phyloP scores from a whole-genome alignment of 2,888 invertebrate species.

The Xestoiulus laeticollis region DNA sequence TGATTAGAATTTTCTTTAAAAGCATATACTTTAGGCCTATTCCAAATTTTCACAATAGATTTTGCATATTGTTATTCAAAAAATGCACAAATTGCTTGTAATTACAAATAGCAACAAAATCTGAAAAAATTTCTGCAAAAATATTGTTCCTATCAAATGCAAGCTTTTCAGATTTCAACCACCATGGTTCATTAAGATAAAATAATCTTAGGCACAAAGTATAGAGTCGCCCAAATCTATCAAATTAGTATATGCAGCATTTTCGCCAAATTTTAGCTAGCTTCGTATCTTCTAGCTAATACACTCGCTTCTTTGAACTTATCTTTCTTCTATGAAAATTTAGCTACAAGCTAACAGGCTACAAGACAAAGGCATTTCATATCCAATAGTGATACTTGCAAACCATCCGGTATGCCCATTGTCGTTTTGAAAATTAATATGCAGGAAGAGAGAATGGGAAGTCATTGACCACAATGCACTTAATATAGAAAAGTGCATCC shows the following conservation, averaged over 20 bases:
- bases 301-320: neutral
- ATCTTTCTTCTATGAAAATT: neutral
- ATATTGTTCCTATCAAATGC: neutral
- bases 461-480: neutral
- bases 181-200: neutral
- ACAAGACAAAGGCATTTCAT: neutral
- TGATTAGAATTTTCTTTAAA: too few species aligned
- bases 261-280: neutral
- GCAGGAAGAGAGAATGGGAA: neutral
- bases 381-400: neutral
- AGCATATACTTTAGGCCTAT: too few species aligned
- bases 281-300: neutral
- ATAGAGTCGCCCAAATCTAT: neutral
- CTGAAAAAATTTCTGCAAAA: neutral
- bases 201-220: neutral
- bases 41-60: too few species aligned
- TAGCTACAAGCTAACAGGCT: neutral
- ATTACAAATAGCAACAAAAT: too few species aligned
- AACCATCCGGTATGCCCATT: neutral
- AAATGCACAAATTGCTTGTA: too few species aligned
- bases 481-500: too few species aligned
- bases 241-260: neutral
- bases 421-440: neutral
- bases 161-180: neutral
- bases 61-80: too few species aligned